These are phyloP conservation scores for Phylloscopus collybita DNA, from an alignment of 2,797 vertebrate genomes.

Conservation along the genomic window DNA sequence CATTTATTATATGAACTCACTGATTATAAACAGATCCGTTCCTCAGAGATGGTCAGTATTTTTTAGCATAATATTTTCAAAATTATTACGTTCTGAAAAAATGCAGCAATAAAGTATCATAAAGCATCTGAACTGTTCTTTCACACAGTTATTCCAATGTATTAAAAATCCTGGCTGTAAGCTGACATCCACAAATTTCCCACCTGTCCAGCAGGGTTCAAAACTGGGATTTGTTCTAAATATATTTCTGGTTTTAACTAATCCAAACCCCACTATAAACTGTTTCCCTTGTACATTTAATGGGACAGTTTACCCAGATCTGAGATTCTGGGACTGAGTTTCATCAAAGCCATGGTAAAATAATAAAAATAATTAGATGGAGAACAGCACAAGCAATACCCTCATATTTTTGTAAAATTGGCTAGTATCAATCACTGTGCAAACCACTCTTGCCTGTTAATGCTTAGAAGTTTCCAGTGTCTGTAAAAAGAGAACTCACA, in stretches of 20 bases:
- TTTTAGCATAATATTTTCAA: background rate
- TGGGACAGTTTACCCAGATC: conserved; percentile 20
- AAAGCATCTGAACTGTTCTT: background rate
- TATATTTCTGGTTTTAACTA: conserved; percentile 33
- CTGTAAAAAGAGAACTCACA: conserved; percentile 16
- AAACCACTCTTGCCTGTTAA: conserved; percentile 6
- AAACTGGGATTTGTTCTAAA: conserved; percentile 14
- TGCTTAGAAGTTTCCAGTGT: conserved; percentile 4
- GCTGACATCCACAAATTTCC: background rate
- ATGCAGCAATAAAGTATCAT: background rate
- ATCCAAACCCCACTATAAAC: background rate
- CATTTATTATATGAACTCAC: conserved; percentile 4
- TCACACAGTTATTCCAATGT: background rate
- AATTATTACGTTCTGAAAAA: background rate
- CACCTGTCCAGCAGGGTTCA: conserved; percentile 36
- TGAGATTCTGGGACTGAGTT: conserved; percentile 32
- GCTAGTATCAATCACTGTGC: background rate
- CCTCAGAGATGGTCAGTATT: background rate
- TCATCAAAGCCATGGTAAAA: conserved; percentile 16
- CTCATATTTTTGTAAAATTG: conserved; percentile 15
- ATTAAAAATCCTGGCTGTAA: background rate
- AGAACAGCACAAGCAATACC: background rate
- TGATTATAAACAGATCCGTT: conserved; percentile 14
- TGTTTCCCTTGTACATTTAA: conserved; percentile 27
- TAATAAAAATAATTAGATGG: conserved; percentile 20